Percentiles rank a stretch among this genome's conserved stretches.
Conservation (phyloP, 2,113 vertebrate species). For the Psittacula cyanocephala region DNA sequence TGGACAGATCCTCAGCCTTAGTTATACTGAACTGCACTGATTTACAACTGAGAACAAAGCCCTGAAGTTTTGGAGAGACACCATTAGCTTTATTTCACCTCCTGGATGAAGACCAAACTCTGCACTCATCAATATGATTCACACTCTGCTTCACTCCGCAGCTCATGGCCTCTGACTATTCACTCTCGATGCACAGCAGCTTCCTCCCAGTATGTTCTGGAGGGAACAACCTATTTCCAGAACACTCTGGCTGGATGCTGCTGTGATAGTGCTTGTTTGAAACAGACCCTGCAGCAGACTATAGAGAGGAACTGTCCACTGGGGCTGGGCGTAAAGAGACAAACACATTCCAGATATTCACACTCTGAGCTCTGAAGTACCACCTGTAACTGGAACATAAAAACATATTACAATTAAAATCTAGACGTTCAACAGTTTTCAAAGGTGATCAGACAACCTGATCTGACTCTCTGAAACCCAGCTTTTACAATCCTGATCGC, state of each 20-base stretch:
- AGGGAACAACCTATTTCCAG: not conserved
- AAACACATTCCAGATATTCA: not conserved
- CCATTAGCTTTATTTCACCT: not conserved
- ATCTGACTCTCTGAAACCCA: not conserved
- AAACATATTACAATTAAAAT: conserved; percentile 40
- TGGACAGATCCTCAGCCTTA: not conserved
- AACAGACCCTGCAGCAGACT: not conserved
- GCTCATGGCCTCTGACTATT: not conserved
- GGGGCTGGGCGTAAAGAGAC: not conserved
- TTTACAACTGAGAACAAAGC: not conserved
- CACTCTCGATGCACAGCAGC: fast-evolving
- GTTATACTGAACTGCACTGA: not conserved
- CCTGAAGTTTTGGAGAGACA: not conserved
- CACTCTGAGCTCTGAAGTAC: not conserved
- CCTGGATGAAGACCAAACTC: not conserved
- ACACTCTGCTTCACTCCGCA: not conserved
- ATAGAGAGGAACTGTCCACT: not conserved
- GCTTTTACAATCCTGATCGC: conserved; percentile 37
- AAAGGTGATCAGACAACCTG: conserved; percentile 3
- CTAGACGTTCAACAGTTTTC: conserved; percentile 14
- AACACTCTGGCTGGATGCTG: not conserved
- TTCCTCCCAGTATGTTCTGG: not conserved
- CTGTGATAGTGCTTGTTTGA: not conserved
- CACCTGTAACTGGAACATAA: not conserved
- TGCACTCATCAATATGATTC: not conserved